A percentile compares a stretch with the other conserved stretches of the same genome.
Conservation (phyloP, 2,113 vertebrate genomes). For the Lepus europaeus region DNA sequence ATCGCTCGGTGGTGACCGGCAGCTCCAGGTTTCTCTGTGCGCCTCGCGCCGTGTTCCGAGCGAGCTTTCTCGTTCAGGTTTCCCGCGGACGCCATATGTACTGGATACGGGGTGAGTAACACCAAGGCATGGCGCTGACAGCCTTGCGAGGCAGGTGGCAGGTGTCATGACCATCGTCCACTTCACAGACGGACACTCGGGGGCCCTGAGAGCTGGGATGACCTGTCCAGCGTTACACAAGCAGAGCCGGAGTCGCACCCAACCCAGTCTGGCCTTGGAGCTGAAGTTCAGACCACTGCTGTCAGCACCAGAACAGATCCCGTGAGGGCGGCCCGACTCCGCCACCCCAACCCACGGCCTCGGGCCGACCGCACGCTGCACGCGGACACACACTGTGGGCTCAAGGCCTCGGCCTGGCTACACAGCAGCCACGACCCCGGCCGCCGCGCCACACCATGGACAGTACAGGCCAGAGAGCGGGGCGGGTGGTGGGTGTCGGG, state of each 20-base stretch:
- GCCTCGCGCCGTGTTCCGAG: neutral
- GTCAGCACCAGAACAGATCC: neutral
- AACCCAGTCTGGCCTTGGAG: neutral
- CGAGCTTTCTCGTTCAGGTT: neutral
- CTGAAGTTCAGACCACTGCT: neutral
- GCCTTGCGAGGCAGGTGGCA: neutral
- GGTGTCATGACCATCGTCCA: neutral
- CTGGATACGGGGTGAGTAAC: neutral
- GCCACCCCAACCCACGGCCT: neutral
- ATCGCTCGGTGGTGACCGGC: neutral
- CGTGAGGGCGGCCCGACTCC: neutral
- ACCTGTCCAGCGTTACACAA: conserved; percentile 33
- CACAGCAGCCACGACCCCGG: neutral
- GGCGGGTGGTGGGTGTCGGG: neutral
- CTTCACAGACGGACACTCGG: neutral
- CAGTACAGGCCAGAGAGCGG: neutral
- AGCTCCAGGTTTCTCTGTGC: neutral
- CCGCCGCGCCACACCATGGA: neutral
- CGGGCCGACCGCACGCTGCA: neutral
- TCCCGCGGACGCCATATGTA: neutral
- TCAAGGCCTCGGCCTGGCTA: neutral
- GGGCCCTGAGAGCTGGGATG: neutral
- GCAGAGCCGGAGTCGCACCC: neutral
- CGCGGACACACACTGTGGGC: neutral
- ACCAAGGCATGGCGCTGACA: conserved; percentile 17